phyloP scores from a whole-genome alignment of 92 coral and sea anemone species.

The Isaurus tuberculatus region DNA sequence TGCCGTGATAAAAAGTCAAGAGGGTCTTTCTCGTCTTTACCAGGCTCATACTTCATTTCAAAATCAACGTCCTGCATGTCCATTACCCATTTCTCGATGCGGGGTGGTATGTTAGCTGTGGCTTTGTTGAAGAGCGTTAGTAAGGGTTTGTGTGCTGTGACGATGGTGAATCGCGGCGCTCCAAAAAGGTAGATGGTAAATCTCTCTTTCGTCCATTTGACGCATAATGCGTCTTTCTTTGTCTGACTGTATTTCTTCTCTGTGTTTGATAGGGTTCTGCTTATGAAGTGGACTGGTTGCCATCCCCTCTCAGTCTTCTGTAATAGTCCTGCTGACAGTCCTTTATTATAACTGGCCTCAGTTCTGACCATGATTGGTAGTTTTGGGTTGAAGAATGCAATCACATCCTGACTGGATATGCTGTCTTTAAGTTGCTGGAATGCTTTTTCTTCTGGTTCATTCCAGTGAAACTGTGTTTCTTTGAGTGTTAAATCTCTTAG shows the following conservation, averaged over 20 bases:
- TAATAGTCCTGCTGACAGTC: conserved; percentile 67
- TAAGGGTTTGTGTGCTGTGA: conserved; percentile 80
- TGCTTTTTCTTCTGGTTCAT: conserved; percentile 34
- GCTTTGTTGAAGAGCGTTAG: conserved; percentile 70
- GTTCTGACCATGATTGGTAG: conserved; percentile 66
- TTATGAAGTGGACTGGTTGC: conserved; percentile 72
- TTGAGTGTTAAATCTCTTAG: conserved; percentile 50
- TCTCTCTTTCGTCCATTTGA: conserved; percentile 68
- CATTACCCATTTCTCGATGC: conserved; percentile 76
- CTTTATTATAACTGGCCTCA: conserved; percentile 76
- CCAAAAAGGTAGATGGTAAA: conserved; percentile 64
- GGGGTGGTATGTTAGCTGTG: conserved; percentile 67
- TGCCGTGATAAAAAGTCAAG: conserved; percentile 51
- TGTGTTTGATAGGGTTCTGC: conserved; percentile 61
- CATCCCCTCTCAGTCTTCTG: conserved; percentile 65
- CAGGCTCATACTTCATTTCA: conserved; percentile 62
- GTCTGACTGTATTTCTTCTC: conserved; percentile 69
- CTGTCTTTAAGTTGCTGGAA: conserved; percentile 42
- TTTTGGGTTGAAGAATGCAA: conserved; percentile 65
- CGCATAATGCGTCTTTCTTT: conserved; percentile 57
- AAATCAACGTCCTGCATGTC: conserved; percentile 70
- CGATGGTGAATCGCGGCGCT: conserved; percentile 71
- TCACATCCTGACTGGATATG: conserved; percentile 23
- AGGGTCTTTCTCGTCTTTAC: conserved; percentile 58
- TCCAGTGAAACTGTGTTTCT: conserved; percentile 55